Conservation (phyloP, 2,113 vertebrate genomes). For the Poeciliopsis occidentalis region DNA sequence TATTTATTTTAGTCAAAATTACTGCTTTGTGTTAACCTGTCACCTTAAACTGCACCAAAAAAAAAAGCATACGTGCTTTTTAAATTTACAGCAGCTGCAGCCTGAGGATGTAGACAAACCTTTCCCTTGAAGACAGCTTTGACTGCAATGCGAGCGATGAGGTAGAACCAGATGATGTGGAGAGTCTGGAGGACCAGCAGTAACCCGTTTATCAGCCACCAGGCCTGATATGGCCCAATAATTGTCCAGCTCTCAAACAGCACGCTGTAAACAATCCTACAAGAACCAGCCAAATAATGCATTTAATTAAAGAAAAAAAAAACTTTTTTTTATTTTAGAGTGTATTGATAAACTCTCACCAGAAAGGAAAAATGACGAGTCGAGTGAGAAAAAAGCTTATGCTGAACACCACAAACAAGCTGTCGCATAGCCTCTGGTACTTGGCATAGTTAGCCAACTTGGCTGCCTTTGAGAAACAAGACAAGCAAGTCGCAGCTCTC, state of each 20-base stretch:
- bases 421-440: constrained; percentile 92
- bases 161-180: constrained; percentile 93
- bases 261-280: constrained; percentile 77
- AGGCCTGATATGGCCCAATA: constrained; percentile 87
- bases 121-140: constrained; percentile 91
- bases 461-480: constrained; percentile 83
- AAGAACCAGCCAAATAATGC: constrained; percentile 19
- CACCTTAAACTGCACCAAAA: no score
- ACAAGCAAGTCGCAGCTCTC: not conserved
- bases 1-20: no score
- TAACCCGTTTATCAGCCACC: constrained; percentile 92
- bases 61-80: not conserved
- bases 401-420: constrained; percentile 90
- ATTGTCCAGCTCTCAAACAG: constrained; percentile 93
- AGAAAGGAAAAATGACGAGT: constrained; percentile 90
- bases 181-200: constrained; percentile 86
- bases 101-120: constrained; percentile 70
- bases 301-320: not conserved
- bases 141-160: constrained; percentile 88
- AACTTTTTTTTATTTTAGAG: not conserved
- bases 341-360: constrained; percentile 80
- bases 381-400: constrained; percentile 88
- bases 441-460: constrained; percentile 97
- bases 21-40: no score
- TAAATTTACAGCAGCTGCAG: not conserved